phyloP scores from a whole-genome alignment of 2,888 invertebrate genomes.

The Rotaria socialis region DNA sequence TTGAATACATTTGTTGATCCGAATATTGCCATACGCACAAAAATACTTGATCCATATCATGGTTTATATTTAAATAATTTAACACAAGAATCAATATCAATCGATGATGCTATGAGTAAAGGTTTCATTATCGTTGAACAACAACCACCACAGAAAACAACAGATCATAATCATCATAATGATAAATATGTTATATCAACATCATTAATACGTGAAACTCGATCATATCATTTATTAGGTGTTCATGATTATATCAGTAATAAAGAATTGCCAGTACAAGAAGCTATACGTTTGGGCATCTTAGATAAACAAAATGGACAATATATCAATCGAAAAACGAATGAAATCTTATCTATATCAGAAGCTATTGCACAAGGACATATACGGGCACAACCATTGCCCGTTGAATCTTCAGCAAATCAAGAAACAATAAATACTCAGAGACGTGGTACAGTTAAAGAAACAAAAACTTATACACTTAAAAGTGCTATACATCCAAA shows the following conservation, averaged over 20 bases:
- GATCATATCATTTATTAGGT: slow-evolving; percentile 45
- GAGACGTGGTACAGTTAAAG: slow-evolving; percentile 39
- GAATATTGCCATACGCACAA: slow-evolving; percentile 43
- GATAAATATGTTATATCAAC: slow-evolving; percentile 41
- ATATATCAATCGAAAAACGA: slow-evolving; percentile 38
- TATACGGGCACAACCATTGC: slow-evolving; percentile 38
- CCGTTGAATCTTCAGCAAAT: not conserved
- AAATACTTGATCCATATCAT: slow-evolving; percentile 45
- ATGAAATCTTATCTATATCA: slow-evolving; percentile 41
- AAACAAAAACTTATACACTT: slow-evolving; percentile 44
- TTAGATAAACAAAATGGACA: slow-evolving; percentile 42
- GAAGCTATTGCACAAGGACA: slow-evolving; percentile 45
- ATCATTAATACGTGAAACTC: slow-evolving; percentile 45
- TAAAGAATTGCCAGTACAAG: slow-evolving; percentile 44
- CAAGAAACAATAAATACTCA: not conserved
- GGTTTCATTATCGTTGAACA: slow-evolving; percentile 42
- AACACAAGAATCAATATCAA: slow-evolving; percentile 37
- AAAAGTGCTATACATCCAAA: slow-evolving; percentile 43
- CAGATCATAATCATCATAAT: no score
- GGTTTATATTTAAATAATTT: slow-evolving; percentile 29
- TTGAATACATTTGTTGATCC: slow-evolving; percentile 39
- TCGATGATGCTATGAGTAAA: slow-evolving; percentile 43
- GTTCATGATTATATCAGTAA: slow-evolving; percentile 41
- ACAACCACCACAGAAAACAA: not conserved
- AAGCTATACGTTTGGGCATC: slow-evolving; percentile 42